These are phyloP conservation scores for Celastrina argiolus DNA, from an alignment of 2,888 invertebrate genomes.

Conservation along the genomic window DNA sequence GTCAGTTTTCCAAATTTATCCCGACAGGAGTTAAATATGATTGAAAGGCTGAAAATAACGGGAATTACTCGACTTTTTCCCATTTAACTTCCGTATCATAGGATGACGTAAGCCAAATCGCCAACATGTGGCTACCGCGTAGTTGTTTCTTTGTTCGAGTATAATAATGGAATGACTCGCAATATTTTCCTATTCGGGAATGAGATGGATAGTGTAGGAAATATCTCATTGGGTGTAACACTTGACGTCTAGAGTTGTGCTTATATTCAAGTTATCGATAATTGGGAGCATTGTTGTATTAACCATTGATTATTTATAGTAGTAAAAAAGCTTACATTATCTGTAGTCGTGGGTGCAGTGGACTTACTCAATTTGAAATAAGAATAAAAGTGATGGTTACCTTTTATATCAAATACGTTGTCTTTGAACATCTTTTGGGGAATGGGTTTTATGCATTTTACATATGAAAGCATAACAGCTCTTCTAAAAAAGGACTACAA, in stretches of 20 bases:
- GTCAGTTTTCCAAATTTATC: conserved; percentile 24
- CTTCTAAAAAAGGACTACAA: too few relatives aligned
- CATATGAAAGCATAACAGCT: too few relatives aligned
- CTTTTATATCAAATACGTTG: too few relatives aligned
- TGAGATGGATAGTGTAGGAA: conserved; percentile 62
- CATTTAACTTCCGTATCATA: conserved; percentile 53
- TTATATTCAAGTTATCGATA: background rate
- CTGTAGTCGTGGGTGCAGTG: too few relatives aligned
- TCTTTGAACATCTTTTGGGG: too few relatives aligned
- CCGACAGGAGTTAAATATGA: conserved; percentile 26
- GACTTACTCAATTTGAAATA: too few relatives aligned
- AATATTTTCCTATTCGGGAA: conserved; percentile 52
- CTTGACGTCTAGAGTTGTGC: conserved; percentile 32
- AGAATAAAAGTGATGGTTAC: too few relatives aligned
- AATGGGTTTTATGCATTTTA: too few relatives aligned
- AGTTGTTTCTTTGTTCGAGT: conserved; percentile 59
- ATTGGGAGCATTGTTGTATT: too few relatives aligned
- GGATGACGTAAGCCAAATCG: conserved; percentile 64
- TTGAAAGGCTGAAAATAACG: conserved; percentile 25
- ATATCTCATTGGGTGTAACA: conserved; percentile 65
- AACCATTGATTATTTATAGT: too few relatives aligned
- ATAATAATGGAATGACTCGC: conserved; percentile 70
- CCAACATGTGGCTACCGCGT: conserved; percentile 50
- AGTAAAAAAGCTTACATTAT: too few relatives aligned
- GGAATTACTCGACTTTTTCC: conserved; percentile 35